Evolutionary conservation across 2,113 vertebrate genomes (phyloP).

Genomic region (Proteles cristata): DNA sequence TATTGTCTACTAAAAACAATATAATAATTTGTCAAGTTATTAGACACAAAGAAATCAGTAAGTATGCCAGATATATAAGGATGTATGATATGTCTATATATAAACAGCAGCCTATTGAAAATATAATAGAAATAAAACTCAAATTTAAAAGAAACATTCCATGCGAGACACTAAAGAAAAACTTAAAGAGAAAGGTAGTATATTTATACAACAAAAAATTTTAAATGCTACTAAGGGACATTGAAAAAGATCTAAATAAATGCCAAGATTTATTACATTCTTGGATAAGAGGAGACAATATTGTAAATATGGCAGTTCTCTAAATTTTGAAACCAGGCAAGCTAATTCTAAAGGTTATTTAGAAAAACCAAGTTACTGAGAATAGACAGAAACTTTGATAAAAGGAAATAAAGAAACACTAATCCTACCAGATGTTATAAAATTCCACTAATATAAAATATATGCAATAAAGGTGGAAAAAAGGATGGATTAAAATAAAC

Average conservation of each 20-base stretch:
- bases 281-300: background rate
- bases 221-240: background rate
- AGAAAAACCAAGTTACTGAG: background rate
- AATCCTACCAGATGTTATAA: background rate
- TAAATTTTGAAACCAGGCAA: conserved; percentile 13
- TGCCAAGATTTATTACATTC: background rate
- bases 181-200: background rate
- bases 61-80: background rate
- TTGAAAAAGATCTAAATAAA: background rate
- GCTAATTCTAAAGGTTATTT: background rate
- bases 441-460: background rate
- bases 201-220: background rate
- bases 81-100: background rate
- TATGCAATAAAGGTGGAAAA: background rate
- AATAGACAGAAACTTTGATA: background rate
- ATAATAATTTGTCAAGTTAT: background rate
- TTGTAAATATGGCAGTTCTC: background rate
- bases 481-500: background rate
- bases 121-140: background rate
- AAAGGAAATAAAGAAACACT: background rate
- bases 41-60: background rate
- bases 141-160: background rate
- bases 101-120: background rate
- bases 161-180: background rate
- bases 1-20: background rate